These are phyloP conservation scores for Neolamprologus cancellatus DNA, from an alignment of 2,113 vertebrate genomes.

Conservation along the genomic window DNA sequence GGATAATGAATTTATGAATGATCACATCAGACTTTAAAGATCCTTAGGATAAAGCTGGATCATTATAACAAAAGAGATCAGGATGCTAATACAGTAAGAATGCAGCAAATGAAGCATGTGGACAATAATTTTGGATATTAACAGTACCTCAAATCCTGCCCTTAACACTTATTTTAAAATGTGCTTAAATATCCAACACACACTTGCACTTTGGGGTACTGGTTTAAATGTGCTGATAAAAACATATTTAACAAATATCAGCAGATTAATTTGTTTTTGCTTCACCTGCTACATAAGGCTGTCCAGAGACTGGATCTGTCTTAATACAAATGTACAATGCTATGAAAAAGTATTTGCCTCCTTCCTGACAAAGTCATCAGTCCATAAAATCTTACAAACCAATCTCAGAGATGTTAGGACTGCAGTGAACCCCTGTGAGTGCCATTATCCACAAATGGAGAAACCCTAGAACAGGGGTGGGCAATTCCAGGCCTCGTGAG, in stretches of 20 bases:
- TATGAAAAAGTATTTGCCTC: background rate
- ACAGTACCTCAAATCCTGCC: background rate
- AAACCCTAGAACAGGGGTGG: background rate
- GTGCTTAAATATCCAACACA: background rate
- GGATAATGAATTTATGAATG: background rate
- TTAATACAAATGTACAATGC: background rate
- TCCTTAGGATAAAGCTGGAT: background rate
- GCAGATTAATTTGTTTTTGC: background rate
- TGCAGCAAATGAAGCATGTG: background rate
- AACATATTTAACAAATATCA: background rate
- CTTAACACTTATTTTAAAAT: background rate
- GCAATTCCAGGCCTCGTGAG: background rate
- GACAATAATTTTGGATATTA: background rate
- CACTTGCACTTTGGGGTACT: background rate
- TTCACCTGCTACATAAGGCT: accelerated
- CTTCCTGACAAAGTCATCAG: background rate
- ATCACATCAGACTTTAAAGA: slow-evolving; percentile 25
- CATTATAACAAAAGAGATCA: background rate
- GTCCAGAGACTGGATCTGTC: background rate
- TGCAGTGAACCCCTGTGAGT: background rate
- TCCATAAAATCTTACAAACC: background rate
- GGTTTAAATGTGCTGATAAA: background rate
- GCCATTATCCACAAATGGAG: background rate
- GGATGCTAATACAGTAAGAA: background rate
- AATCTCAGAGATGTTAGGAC: background rate